These are phyloP conservation scores for Rhodinocichla rosea DNA, from an alignment of 2,113 vertebrate genomes.

Conservation along the genomic window DNA sequence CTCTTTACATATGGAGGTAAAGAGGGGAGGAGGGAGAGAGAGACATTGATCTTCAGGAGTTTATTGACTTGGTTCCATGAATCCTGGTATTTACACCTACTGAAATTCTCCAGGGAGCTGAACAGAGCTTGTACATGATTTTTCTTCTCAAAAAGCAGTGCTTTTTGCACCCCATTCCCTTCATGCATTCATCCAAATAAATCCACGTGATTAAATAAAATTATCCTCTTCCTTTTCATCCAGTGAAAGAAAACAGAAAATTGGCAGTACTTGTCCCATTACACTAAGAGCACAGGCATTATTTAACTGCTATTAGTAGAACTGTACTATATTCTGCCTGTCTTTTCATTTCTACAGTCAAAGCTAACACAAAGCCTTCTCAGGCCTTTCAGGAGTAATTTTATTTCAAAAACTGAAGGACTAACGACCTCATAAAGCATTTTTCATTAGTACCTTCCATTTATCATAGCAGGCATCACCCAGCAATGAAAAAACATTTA, in stretches of 20 bases:
- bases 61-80: background rate
- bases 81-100: background rate
- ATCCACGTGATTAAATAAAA: background rate
- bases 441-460: background rate
- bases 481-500: background rate
- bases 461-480: background rate
- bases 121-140: background rate
- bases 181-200: background rate
- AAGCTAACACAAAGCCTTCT: background rate
- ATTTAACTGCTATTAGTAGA: background rate
- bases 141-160: background rate
- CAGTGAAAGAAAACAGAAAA: background rate
- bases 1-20: background rate
- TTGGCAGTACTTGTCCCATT: background rate
- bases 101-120: background rate
- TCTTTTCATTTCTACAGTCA: background rate
- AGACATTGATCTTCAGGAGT: background rate
- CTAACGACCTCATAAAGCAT: background rate
- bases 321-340: background rate
- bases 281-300: background rate
- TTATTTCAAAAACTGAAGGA: background rate
- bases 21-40: background rate
- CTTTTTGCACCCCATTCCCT: background rate
- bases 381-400: background rate
- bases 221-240: background rate